These are phyloP conservation scores for Microtus richardsoni DNA, from an alignment of 2,113 vertebrate species.

Conservation along the genomic window DNA sequence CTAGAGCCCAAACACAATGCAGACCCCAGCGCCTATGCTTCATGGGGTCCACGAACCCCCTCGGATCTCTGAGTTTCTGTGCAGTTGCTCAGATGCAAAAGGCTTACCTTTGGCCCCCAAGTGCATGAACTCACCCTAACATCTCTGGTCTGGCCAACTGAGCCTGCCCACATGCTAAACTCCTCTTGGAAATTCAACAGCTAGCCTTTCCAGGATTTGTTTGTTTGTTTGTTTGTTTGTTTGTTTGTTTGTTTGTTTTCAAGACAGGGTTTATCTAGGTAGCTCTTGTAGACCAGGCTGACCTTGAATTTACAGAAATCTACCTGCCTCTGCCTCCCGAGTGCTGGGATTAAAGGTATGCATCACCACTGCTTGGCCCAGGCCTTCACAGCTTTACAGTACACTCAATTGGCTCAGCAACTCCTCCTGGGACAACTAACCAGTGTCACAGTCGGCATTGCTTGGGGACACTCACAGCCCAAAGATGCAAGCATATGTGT, in stretches of 20 bases:
- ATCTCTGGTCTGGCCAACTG: neutral
- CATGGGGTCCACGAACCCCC: neutral
- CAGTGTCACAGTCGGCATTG: neutral
- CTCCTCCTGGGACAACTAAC: neutral
- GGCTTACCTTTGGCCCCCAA: neutral
- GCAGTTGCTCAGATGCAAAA: neutral
- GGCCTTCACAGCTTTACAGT: neutral
- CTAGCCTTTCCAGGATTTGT: neutral
- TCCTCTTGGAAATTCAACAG: neutral
- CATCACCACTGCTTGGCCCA: fast-evolving
- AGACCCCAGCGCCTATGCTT: neutral
- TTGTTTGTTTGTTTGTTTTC: too few relatives aligned
- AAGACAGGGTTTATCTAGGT: too few relatives aligned
- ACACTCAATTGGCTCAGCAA: fast-evolving
- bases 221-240: too few relatives aligned
- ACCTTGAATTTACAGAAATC: too few relatives aligned
- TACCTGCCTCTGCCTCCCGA: too few relatives aligned
- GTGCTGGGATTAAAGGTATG: too few relatives aligned
- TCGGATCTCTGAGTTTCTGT: neutral
- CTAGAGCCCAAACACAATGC: neutral
- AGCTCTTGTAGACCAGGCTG: too few relatives aligned
- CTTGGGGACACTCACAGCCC: neutral
- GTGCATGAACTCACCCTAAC: neutral
- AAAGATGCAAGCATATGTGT: neutral
- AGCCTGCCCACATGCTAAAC: neutral